These are phyloP conservation scores for Polymixis flavicincta DNA, from an alignment of 2,888 invertebrate species.

Conservation along the genomic window DNA sequence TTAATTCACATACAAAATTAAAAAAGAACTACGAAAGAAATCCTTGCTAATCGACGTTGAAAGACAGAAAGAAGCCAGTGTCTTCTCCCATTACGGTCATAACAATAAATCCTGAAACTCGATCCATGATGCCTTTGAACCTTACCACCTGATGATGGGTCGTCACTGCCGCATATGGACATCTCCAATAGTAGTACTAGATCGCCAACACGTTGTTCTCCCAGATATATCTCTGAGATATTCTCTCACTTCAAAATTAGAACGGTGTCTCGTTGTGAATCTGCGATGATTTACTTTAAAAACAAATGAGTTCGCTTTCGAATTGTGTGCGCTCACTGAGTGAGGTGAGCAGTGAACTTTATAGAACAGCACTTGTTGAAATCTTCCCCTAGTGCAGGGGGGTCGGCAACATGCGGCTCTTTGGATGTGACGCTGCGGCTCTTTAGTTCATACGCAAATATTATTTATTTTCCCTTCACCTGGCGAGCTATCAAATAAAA, in stretches of 20 bases:
- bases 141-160: background rate
- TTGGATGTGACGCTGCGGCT: no score
- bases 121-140: background rate
- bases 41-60: background rate
- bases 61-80: background rate
- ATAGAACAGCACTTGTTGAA: background rate
- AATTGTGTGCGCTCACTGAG: no score
- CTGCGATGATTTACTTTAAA: no score
- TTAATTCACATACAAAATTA: background rate
- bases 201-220: background rate
- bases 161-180: no score
- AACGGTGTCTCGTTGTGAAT: background rate
- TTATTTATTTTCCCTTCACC: no score
- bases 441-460: no score
- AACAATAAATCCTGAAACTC: background rate
- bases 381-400: background rate
- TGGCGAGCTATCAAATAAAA: no score
- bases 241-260: background rate
- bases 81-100: background rate
- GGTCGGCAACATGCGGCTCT: no score
- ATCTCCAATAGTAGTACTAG: background rate
- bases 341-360: no score
- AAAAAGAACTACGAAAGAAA: background rate
- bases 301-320: no score
- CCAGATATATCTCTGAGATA: background rate